Evolutionary conservation across 1,140 invertebrate species (phyloP).

Genomic region (Lepeophtheirus salmonis): DNA sequence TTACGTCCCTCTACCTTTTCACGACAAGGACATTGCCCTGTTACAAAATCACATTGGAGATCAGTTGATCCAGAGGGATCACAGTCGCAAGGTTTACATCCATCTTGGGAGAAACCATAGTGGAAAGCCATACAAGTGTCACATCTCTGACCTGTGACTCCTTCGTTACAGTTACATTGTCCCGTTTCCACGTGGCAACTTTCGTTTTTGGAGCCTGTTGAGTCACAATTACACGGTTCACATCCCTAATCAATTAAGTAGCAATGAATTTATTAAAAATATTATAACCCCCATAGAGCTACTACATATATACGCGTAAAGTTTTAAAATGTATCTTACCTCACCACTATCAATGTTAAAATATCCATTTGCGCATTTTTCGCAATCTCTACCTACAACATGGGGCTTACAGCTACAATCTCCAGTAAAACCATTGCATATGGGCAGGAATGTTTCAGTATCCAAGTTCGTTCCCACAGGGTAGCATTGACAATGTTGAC

Average conservation of each 20-base stretch:
- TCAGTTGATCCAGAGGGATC: constrained; percentile 64
- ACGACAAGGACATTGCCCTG: constrained; percentile 69
- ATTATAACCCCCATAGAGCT: background rate
- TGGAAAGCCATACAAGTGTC: constrained; percentile 63
- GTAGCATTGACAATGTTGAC: constrained; percentile 67
- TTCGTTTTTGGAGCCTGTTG: constrained; percentile 57
- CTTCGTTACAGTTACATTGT: constrained; percentile 59
- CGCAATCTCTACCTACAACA: constrained; percentile 68
- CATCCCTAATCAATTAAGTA: constrained; percentile 41
- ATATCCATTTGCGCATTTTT: constrained; percentile 64
- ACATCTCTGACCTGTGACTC: constrained; percentile 62
- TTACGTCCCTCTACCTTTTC: constrained; percentile 70
- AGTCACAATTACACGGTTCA: constrained; percentile 61
- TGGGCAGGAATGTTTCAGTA: constrained; percentile 32
- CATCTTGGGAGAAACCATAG: constrained; percentile 69
- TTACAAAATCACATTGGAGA: constrained; percentile 52
- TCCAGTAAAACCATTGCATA: constrained; percentile 59
- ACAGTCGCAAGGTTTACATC: constrained; percentile 68
- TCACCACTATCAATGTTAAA: constrained; percentile 59
- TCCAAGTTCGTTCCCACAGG: constrained; percentile 50
- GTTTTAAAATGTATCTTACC: constrained; percentile 25
- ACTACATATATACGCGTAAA: background rate
- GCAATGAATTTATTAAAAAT: constrained; percentile 18
- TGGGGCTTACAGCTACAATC: constrained; percentile 66
- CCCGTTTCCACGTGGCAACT: constrained; percentile 61